These are phyloP conservation scores for Drosophila pseudotalamancana DNA, from an alignment of 2,888 invertebrate genomes.

Conservation along the genomic window DNA sequence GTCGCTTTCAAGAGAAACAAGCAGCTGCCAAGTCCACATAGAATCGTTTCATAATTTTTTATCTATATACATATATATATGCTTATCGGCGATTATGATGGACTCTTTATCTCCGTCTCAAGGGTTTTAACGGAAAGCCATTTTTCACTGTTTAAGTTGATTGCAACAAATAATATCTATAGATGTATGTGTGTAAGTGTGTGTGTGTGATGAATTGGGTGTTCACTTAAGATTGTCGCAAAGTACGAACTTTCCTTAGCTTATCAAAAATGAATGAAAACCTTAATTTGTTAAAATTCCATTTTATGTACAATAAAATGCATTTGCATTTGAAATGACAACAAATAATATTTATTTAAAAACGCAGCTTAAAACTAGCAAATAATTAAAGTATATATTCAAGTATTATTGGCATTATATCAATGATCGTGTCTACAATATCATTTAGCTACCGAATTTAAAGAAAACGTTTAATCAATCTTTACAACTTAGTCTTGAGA, in stretches of 20 bases:
- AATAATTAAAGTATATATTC: constrained; percentile 58
- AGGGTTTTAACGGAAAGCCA: constrained; percentile 12
- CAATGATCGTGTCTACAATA: constrained; percentile 36
- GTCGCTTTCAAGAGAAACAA: constrained; percentile 84
- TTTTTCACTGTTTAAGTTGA: constrained; percentile 1
- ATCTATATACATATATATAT: neutral
- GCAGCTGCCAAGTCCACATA: constrained; percentile 53
- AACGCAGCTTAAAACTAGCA: constrained; percentile 68
- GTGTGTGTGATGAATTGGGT: constrained; percentile 5
- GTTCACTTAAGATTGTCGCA: constrained; percentile 11
- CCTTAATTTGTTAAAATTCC: constrained; percentile 8
- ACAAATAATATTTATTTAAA: constrained; percentile 67
- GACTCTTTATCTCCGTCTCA: constrained; percentile 35
- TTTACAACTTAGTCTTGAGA: constrained; percentile 37
- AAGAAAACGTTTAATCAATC: constrained; percentile 36
- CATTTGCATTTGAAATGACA: constrained; percentile 57
- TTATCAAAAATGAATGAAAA: neutral
- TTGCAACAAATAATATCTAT: constrained; percentile 5
- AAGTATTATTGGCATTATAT: constrained; percentile 53
- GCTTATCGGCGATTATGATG: constrained; percentile 9
- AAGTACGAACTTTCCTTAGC: no score
- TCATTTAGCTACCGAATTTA: constrained; percentile 61
- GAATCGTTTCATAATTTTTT: constrained; percentile 17
- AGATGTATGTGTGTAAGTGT: neutral
- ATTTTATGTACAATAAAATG: constrained; percentile 21